Evolutionary conservation across 2,888 invertebrate species (phyloP).

Genomic region (Tiliacea aurago): DNA sequence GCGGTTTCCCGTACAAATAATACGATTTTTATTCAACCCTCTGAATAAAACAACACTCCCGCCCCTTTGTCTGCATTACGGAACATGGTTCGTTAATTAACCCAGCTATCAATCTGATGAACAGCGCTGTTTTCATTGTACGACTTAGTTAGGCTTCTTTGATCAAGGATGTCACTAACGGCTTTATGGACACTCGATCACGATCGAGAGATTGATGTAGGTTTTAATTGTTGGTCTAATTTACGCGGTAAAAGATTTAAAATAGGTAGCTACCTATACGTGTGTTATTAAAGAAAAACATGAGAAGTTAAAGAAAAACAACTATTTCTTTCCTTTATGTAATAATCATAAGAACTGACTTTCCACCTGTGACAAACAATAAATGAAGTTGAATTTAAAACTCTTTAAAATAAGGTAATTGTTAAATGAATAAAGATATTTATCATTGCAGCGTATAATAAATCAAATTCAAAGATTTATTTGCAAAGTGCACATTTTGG

Average conservation of each 20-base stretch:
- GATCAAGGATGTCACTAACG: constrained; percentile 8
- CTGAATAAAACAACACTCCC: constrained; percentile 36
- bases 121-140: constrained; percentile 64
- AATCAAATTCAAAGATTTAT: no score
- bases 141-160: constrained; percentile 56
- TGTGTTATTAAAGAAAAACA: neutral
- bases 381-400: no score
- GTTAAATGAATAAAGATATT: no score
- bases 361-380: no score
- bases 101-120: constrained; percentile 69
- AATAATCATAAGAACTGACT: no score
- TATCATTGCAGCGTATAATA: no score
- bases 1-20: constrained; percentile 41
- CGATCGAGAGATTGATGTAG: neutral
- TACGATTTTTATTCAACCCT: constrained; percentile 47
- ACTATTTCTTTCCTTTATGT: no score
- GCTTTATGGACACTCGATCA: neutral
- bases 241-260: neutral
- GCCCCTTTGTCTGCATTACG: constrained; percentile 47
- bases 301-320: neutral
- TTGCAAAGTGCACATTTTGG: no score
- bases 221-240: neutral
- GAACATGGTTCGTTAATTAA: constrained; percentile 70
- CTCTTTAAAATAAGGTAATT: no score
- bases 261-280: neutral